A percentile compares a stretch with the other conserved stretches of the same genome.
Conservation (phyloP, 2,113 vertebrate species). For the Agelaius phoeniceus region DNA sequence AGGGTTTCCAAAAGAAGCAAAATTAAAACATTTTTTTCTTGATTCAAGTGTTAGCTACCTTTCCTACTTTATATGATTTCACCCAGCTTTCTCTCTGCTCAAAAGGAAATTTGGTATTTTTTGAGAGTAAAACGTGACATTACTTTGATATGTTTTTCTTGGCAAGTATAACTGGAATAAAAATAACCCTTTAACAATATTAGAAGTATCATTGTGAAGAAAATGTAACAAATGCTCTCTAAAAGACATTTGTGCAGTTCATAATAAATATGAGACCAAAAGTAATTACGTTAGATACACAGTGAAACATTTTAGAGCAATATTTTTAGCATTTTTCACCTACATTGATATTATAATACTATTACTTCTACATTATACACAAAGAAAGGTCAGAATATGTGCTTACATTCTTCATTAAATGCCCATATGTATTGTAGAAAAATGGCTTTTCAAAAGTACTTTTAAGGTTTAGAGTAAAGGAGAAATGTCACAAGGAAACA, state of each 20-base stretch:
- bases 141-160: neutral
- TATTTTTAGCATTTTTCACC: neutral
- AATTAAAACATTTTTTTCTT: neutral
- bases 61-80: neutral
- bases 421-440: neutral
- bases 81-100: neutral
- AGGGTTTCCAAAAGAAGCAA: neutral
- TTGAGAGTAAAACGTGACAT: neutral
- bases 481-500: neutral
- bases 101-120: neutral
- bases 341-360: neutral
- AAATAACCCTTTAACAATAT: neutral
- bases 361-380: neutral
- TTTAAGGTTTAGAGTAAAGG: neutral
- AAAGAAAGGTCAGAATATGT: neutral
- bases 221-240: neutral
- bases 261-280: neutral
- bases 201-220: neutral
- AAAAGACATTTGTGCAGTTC: neutral
- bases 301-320: neutral
- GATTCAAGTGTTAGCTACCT: neutral
- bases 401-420: neutral
- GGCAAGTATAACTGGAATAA: neutral
- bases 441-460: neutral
- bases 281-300: neutral